Base-by-base conservation (phyloP, 2,113 vertebrate genomes). In the Capricornis sumatraensis region DNA sequence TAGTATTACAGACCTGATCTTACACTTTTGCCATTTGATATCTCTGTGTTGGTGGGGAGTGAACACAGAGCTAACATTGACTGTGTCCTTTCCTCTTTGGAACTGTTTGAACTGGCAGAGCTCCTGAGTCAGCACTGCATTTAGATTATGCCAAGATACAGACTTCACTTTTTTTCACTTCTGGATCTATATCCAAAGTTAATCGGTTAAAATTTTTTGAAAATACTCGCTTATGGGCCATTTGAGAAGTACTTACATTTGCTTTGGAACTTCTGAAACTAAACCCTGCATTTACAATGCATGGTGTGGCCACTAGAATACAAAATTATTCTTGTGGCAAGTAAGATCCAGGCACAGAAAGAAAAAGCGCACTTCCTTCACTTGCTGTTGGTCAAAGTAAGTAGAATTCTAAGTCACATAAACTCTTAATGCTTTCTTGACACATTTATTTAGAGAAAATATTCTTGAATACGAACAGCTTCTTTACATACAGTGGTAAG, bases 51-150 rank as follows among this genome's bases (percentile, higher is more conserved):
- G 85, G 55, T 95, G 83, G 98, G 92, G 81, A 88, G 9, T 95
- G 60, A 71, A 40, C 14, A 17, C 60, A 45, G 2, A 94, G 67
- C 4, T 40, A 9, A 71, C 23, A 58, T 53, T 55, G 87, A 78
- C 94, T 78, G 14, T 97, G 91, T 92, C 79, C 96, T 87, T 98
- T 94, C 81, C 97, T 98, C 33, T 16, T n/a, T n/a, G 89, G 83
- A 93, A 6, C 81, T 96, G 94, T 98, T 97, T 98, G 96, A 76
- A 0, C 95, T 98, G 98, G 97, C 97, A 90, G 87, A 91, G 94
- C 4, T 97, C 92, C 97, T 67, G 85, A 93, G 62, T 81, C 95
- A 97, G 97, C 96, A 82, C 14, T 33, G 3, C 4, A 2, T 93
- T 64, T 33, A 53, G 90, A 58, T 2, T 55, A 28, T 97, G 60